Conservation (phyloP, 2,888 invertebrate species). For the Tridacna crocea region DNA sequence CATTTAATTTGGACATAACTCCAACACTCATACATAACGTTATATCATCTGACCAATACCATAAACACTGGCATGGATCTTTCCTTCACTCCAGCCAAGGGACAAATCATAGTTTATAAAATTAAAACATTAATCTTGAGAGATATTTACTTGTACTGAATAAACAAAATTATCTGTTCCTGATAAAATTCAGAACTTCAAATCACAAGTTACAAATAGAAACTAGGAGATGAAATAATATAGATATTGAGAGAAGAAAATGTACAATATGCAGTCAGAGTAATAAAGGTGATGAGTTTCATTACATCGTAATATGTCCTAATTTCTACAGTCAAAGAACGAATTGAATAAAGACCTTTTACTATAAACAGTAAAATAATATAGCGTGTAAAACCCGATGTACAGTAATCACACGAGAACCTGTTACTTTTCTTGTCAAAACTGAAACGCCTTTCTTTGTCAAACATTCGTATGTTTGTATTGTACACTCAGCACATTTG, state of each 20-base stretch:
- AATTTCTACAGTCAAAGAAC: neutral
- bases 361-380: too few species aligned
- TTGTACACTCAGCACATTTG: too few species aligned
- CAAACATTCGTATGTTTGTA: too few species aligned
- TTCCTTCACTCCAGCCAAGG: neutral
- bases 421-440: too few species aligned
- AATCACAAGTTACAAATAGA: neutral
- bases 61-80: neutral
- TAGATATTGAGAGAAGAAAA: neutral
- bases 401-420: too few species aligned
- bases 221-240: neutral
- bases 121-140: neutral
- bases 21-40: neutral
- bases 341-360: neutral
- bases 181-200: conserved; percentile 7
- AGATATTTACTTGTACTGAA: neutral
- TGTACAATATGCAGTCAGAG: neutral
- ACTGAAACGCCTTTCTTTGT: too few species aligned
- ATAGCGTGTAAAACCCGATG: too few species aligned
- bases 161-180: neutral
- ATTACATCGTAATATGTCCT: neutral
- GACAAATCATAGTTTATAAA: neutral
- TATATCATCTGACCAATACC: neutral
- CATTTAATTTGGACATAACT: neutral
- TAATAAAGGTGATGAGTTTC: neutral